Conservation (phyloP, 2,113 vertebrate genomes). For the Fukomys damarensis region DNA sequence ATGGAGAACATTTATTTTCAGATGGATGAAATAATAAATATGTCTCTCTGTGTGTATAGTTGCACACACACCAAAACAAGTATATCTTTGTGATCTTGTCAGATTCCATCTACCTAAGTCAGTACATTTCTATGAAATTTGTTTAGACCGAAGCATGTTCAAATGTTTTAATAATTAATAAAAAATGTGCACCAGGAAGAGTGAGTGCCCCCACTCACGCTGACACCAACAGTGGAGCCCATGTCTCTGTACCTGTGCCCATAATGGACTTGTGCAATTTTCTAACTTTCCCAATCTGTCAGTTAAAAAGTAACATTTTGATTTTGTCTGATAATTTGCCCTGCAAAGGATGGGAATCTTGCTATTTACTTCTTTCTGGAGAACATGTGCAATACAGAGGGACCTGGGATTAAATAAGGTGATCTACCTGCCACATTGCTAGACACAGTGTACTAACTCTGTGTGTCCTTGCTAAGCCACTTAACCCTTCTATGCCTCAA, state of each 20-base stretch:
- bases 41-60: not conserved
- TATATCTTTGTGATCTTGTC: not conserved
- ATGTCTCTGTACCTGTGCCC: not conserved
- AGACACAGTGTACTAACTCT: not conserved
- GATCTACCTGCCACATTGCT: not conserved
- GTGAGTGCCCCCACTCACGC: not conserved
- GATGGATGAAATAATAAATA: not conserved
- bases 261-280: not conserved
- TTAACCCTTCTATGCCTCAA: not conserved
- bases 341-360: not conserved
- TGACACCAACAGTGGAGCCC: not conserved
- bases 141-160: not conserved
- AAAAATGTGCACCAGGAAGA: not conserved
- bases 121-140: conserved; percentile 2
- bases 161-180: not conserved
- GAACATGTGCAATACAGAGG: not conserved
- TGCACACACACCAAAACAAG: not conserved
- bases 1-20: conserved; percentile 6
- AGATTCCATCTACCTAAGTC: not conserved
- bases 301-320: not conserved
- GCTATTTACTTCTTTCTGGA: not conserved
- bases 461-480: not conserved
- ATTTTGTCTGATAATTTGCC: not conserved
- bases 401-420: not conserved
- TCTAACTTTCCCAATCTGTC: not conserved